These are phyloP conservation scores for Sminthurides aquaticus DNA, from an alignment of 2,888 invertebrate species.

Conservation along the genomic window DNA sequence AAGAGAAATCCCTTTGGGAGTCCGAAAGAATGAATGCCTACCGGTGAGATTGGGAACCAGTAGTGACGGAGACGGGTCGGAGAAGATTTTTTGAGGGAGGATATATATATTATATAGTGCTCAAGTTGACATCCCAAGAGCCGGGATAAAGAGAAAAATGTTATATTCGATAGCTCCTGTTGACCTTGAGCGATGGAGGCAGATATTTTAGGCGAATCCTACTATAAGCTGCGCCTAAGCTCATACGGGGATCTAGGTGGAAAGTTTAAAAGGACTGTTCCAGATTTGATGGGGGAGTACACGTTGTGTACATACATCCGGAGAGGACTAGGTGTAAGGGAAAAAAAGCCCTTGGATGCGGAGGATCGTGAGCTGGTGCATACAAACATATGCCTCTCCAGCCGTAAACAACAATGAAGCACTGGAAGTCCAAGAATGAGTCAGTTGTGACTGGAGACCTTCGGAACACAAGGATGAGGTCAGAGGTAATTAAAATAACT, in stretches of 20 bases:
- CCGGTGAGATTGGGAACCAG: too few species aligned
- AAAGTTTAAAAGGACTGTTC: background rate
- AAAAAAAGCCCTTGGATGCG: background rate
- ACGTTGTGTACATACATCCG: background rate
- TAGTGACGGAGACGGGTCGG: too few species aligned
- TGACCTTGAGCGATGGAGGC: background rate
- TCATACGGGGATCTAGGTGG: too few species aligned
- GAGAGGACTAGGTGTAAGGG: background rate
- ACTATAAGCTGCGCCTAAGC: background rate
- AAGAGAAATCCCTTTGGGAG: too few species aligned
- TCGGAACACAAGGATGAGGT: too few species aligned
- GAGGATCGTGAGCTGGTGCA: background rate
- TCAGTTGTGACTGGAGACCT: too few species aligned
- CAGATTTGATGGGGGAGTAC: background rate
- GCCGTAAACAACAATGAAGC: background rate
- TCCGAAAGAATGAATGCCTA: too few species aligned
- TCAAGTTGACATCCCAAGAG: too few species aligned
- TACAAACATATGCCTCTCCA: background rate
- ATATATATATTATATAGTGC: too few species aligned
- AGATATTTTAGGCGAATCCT: background rate
- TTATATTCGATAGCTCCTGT: background rate
- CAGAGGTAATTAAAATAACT: too few species aligned
- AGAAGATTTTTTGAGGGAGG: too few species aligned
- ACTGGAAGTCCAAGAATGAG: background rate
- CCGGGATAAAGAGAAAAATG: too few species aligned